A percentile compares a stretch with the other conserved stretches of the same genome.
Conservation (phyloP, 2,888 invertebrate species). For the Ariolimax columbianus region DNA sequence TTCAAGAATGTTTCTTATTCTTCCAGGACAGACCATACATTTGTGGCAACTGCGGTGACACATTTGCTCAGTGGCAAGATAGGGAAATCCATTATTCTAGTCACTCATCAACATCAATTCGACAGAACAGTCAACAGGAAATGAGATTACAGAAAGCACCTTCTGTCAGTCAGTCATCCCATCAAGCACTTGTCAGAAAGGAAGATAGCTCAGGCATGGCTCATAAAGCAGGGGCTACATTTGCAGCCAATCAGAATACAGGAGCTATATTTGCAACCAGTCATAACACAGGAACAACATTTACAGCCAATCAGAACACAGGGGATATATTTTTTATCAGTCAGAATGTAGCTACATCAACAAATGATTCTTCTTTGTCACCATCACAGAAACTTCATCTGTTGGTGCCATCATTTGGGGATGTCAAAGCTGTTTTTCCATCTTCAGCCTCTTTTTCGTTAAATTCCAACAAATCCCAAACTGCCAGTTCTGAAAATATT, state of each 20-base stretch:
- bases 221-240: not conserved
- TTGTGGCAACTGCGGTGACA: constrained; percentile 74
- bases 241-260: constrained; percentile 3
- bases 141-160: constrained; percentile 8
- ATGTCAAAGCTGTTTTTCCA: not conserved
- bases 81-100: constrained; percentile 59
- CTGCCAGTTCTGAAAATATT: not conserved
- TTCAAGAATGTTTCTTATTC: not conserved
- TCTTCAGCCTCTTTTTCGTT: not conserved
- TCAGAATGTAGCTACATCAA: not conserved
- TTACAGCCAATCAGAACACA: not conserved
- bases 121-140: constrained; percentile 10
- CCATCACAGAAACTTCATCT: not conserved
- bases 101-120: constrained; percentile 56
- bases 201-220: not conserved
- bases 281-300: not conserved
- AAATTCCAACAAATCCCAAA: not conserved
- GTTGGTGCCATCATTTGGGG: not conserved
- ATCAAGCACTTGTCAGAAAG: not conserved
- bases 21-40: constrained; percentile 72
- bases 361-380: not conserved
- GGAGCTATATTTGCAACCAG: not conserved
- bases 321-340: not conserved
- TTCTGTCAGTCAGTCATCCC: not conserved
- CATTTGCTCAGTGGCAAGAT: constrained; percentile 66